These are phyloP conservation scores for Hipparchia sbordonii DNA, from an alignment of 2,888 invertebrate genomes.

Conservation along the genomic window DNA sequence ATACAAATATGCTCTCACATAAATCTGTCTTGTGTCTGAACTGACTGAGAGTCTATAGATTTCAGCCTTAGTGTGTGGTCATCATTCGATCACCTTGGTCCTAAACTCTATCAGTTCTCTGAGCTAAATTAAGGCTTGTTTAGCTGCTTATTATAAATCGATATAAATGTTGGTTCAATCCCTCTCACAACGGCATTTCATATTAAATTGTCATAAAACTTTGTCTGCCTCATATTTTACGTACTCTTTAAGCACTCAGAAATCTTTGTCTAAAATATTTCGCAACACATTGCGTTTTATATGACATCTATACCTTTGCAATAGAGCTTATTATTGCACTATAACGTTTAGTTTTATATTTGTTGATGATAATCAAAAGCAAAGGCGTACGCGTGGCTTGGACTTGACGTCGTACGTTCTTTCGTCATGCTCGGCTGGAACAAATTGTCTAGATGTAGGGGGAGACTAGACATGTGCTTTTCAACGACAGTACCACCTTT, in stretches of 20 bases:
- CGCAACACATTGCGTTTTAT: slow-evolving; percentile 1
- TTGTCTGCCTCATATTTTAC: slow-evolving; percentile 56
- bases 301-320: not conserved
- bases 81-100: too few relatives aligned
- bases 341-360: slow-evolving; percentile 36
- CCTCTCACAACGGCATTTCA: slow-evolving; percentile 35
- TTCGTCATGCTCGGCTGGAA: slow-evolving; percentile 77
- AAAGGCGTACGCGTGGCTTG: slow-evolving; percentile 67
- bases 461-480: slow-evolving; percentile 48
- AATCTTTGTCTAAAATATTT: slow-evolving; percentile 31
- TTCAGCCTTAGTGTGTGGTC: too few relatives aligned
- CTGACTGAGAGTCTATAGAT: too few relatives aligned
- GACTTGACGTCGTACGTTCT: slow-evolving; percentile 68
- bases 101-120: too few relatives aligned
- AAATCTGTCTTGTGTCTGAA: too few relatives aligned
- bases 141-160: not conserved
- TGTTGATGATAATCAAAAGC: slow-evolving; percentile 49
- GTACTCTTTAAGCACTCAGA: slow-evolving; percentile 43
- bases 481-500: slow-evolving; percentile 40
- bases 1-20: too few relatives aligned
- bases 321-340: slow-evolving; percentile 22
- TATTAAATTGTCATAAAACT: slow-evolving; percentile 55
- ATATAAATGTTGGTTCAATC: not conserved
- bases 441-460: slow-evolving; percentile 73
- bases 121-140: too few relatives aligned